Conservation (phyloP, 2,888 invertebrate species). For the Tetranychus truncatus region DNA sequence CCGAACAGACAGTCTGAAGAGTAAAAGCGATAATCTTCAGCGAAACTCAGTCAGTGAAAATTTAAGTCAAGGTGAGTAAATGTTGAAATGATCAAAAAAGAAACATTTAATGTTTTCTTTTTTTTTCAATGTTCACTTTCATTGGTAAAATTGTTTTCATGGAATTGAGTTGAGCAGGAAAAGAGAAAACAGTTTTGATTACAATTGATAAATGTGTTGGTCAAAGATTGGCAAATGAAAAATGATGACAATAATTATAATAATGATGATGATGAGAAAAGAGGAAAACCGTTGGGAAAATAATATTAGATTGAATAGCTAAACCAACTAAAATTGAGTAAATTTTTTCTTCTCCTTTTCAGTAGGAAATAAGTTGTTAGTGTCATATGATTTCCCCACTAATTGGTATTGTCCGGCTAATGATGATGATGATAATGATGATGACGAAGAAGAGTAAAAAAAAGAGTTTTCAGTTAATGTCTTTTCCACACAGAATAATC, state of each 20-base stretch:
- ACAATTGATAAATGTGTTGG: too few relatives aligned
- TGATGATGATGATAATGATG: neutral
- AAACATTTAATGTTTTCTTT: neutral
- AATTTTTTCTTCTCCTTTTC: neutral
- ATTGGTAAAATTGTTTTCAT: too few relatives aligned
- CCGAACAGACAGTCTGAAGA: neutral
- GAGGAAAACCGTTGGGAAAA: neutral
- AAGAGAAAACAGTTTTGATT: too few relatives aligned
- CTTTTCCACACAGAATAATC: neutral
- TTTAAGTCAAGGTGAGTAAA: neutral
- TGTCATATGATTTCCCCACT: neutral
- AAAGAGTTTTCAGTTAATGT: neutral
- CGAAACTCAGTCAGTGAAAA: neutral
- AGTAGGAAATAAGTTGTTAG: neutral
- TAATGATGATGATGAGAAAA: neutral
- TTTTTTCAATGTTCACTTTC: too few relatives aligned
- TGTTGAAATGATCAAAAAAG: neutral
- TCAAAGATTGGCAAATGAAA: too few relatives aligned
- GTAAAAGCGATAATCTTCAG: neutral
- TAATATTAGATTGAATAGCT: neutral
- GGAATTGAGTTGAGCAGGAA: too few relatives aligned
- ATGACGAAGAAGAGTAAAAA: neutral
- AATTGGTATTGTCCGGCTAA: neutral
- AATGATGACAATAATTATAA: too few relatives aligned
- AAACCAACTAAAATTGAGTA: neutral